Evolutionary conservation across 2,888 invertebrate genomes (phyloP), one percentile per base, ranked within the genome.

Genomic region (Ophioninae sp.): DNA sequence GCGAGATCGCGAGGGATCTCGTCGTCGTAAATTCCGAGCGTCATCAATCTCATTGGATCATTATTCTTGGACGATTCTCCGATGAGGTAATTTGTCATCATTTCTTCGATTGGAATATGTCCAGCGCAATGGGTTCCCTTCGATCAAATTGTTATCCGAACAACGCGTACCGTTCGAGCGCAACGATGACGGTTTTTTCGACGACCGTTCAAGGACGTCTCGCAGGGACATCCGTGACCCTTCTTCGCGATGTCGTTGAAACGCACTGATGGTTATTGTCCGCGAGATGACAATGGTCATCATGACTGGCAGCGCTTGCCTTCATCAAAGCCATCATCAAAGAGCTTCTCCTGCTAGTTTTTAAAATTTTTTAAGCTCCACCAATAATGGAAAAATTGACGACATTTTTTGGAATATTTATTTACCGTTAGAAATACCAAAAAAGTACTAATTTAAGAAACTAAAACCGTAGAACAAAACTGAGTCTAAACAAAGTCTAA

Each of bases 71-170:
- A 71, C 56, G 58, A 79, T 39, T 72, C 58, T 64, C 22, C 56
- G 63, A 65, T 71, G 64, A 64, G 56, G 71, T 64, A 72, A 79
- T 79, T 79, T 64, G 71, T 79, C 78, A 64, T 79, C 78, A 79
- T 79, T 79, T 72, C 69, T 79, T 56, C 56, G 68, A 72, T 71
- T 79, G 64, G 64, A 79, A 79, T 72, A 79, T 39, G 78, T 79
- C 64, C 56, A 41, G 61, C n/a, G 41, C 64, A 64, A 71, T 64
- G 64, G 56, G n/a, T 41, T 72, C 64, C 71, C 64, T 71, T 72
- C 71, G 37, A 72, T 72, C 41, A 79, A 79, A 79, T 71, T 72
- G 51, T 79, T 79, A 64, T 64, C 78, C 37, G 71, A 65, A 72
- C 58, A 64, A 79, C 58, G 56, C 44, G 64, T 64, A 63, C 22